Evolutionary conservation across 1,140 invertebrate genomes (phyloP).

Genomic region (Stegodyphus dumicola): DNA sequence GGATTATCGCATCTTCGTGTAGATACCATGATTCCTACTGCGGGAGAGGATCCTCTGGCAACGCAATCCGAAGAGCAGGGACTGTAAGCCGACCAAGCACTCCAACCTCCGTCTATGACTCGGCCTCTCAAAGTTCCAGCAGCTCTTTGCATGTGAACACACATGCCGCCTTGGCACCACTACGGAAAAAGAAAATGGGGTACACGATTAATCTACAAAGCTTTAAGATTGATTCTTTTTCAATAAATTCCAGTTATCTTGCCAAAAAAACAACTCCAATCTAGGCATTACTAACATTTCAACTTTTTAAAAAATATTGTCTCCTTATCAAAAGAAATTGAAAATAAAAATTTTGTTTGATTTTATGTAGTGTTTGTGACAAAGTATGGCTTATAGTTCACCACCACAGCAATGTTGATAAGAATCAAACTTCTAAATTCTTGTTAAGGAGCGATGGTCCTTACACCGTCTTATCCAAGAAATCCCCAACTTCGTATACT

Average conservation of each 20-base stretch:
- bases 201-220: background rate
- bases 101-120: conserved; percentile 73
- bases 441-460: too few relatives aligned
- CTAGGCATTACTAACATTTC: too few relatives aligned
- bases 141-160: conserved; percentile 46
- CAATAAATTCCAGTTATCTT: background rate
- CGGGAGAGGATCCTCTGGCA: conserved; percentile 69
- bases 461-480: too few relatives aligned
- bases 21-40: conserved; percentile 66
- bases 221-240: background rate
- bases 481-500: too few relatives aligned
- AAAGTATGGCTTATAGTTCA: too few relatives aligned
- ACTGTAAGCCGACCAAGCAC: conserved; percentile 72
- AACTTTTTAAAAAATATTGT: too few relatives aligned
- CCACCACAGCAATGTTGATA: too few relatives aligned
- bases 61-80: conserved; percentile 78
- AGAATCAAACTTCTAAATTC: too few relatives aligned
- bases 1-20: conserved; percentile 73
- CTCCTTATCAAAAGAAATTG: too few relatives aligned
- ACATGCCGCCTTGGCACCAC: conserved; percentile 74
- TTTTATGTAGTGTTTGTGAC: too few relatives aligned
- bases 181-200: conserved; percentile 62
- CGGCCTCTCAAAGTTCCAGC: conserved; percentile 60
- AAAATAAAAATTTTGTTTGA: too few relatives aligned
- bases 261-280: too few relatives aligned